These are phyloP conservation scores for Glandiceps talaboti DNA, from an alignment of 53 echinoderm and acorn worm species.

Conservation along the genomic window DNA sequence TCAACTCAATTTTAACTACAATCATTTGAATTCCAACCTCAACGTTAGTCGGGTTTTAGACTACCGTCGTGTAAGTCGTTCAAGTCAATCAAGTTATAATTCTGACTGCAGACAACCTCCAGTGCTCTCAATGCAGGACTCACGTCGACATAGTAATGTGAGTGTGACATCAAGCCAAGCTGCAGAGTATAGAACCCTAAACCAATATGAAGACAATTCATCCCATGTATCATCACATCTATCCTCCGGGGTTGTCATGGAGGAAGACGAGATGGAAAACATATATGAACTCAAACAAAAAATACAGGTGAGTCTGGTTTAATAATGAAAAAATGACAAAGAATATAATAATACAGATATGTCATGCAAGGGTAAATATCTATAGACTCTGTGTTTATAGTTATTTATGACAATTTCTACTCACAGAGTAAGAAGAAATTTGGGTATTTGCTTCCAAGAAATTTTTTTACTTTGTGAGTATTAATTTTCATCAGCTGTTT, in stretches of 20 bases:
- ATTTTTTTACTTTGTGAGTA: too few relatives aligned
- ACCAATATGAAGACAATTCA: conserved; percentile 10
- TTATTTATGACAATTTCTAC: too few relatives aligned
- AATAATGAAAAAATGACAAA: too few relatives aligned
- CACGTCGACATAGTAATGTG: not conserved
- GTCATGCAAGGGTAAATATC: too few relatives aligned
- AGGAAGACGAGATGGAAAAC: conserved; percentile 42
- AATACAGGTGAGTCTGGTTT: conserved; percentile 55
- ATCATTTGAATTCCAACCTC: not conserved
- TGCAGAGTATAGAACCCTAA: not conserved
- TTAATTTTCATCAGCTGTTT: too few relatives aligned
- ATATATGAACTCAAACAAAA: conserved; percentile 32
- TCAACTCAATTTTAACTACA: conserved; percentile 46
- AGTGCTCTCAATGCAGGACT: not conserved
- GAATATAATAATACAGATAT: too few relatives aligned
- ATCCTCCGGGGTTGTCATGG: conserved; percentile 13
- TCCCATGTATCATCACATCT: conserved; percentile 39
- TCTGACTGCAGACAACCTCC: not conserved
- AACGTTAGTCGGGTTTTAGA: not conserved
- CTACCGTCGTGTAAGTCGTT: not conserved
- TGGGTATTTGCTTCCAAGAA: too few relatives aligned
- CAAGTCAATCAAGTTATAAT: not conserved
- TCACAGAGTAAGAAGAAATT: too few relatives aligned
- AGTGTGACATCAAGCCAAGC: not conserved
- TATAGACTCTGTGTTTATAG: too few relatives aligned